These are phyloP conservation scores for Neoniphon sammara DNA, from an alignment of 2,797 vertebrate genomes.

Conservation along the genomic window DNA sequence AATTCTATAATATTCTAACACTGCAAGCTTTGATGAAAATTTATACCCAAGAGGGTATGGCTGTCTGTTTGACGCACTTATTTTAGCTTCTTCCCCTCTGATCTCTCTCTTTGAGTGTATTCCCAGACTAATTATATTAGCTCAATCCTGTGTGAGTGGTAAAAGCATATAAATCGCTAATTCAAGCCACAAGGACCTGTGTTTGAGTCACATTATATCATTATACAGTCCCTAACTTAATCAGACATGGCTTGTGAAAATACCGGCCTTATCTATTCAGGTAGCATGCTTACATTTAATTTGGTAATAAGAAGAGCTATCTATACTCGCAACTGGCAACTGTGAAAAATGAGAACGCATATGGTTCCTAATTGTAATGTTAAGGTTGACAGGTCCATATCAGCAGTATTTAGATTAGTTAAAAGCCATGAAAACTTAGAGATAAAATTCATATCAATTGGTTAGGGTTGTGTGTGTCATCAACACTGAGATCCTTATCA, in stretches of 20 bases:
- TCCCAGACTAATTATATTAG: constrained; percentile 69
- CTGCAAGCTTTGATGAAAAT: constrained; percentile 3
- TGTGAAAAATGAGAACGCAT: constrained; percentile 17
- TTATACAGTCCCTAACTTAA: constrained; percentile 37
- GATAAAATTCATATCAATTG: constrained; percentile 9
- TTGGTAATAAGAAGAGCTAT: constrained; percentile 40
- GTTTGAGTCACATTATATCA: constrained; percentile 40
- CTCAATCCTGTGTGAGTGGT: constrained; percentile 46
- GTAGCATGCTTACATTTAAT: constrained; percentile 23
- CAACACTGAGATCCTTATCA: constrained; percentile 9
- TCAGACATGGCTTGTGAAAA: constrained; percentile 31
- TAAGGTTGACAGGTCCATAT: constrained; percentile 18
- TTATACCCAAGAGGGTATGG: neutral
- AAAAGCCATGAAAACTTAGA: constrained; percentile 1
- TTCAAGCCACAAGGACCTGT: constrained; percentile 55
- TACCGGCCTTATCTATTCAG: constrained; percentile 12
- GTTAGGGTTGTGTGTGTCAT: constrained; percentile 16
- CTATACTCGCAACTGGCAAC: constrained; percentile 20
- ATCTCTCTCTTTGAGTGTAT: constrained; percentile 14
- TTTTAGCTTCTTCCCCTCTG: constrained; percentile 32
- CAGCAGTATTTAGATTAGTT: constrained; percentile 9
- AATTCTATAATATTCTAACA: constrained; percentile 14
- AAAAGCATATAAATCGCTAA: constrained; percentile 62
- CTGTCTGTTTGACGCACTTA: constrained; percentile 13
- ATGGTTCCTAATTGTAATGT: neutral